Conservation (phyloP, 2,113 vertebrate genomes). For the Columba janthina region DNA sequence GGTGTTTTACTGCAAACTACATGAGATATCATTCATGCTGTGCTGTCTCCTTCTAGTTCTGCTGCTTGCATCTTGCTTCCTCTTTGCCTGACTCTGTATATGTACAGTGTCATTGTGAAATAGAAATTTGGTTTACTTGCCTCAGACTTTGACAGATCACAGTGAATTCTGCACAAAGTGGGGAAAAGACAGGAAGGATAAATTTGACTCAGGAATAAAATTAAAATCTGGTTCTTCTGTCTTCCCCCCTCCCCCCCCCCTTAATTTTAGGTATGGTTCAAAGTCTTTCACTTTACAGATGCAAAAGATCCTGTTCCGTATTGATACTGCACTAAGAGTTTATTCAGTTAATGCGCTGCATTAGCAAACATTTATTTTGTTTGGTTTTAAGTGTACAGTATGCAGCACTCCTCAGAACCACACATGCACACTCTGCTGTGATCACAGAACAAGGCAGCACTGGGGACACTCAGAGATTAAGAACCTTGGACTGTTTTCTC, state of each 20-base stretch:
- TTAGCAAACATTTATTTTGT: neutral
- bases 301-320: neutral
- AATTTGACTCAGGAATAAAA: neutral
- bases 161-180: neutral
- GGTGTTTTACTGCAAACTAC: neutral
- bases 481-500: neutral
- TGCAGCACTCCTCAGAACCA: neutral
- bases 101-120: neutral
- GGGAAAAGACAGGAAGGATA: neutral
- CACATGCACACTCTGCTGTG: neutral
- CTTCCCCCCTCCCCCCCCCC: neutral
- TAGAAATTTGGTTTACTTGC: neutral
- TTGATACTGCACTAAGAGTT: neutral
- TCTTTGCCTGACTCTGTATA: neutral
- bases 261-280: neutral
- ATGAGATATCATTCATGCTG: neutral
- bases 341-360: neutral
- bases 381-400: neutral
- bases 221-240: neutral
- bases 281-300: neutral
- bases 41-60: neutral
- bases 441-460: neutral
- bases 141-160: neutral
- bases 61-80: neutral
- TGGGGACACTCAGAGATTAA: neutral